Evolutionary conservation across 1,140 invertebrate genomes (phyloP).

Genomic region (Brachionus koreanus): DNA sequence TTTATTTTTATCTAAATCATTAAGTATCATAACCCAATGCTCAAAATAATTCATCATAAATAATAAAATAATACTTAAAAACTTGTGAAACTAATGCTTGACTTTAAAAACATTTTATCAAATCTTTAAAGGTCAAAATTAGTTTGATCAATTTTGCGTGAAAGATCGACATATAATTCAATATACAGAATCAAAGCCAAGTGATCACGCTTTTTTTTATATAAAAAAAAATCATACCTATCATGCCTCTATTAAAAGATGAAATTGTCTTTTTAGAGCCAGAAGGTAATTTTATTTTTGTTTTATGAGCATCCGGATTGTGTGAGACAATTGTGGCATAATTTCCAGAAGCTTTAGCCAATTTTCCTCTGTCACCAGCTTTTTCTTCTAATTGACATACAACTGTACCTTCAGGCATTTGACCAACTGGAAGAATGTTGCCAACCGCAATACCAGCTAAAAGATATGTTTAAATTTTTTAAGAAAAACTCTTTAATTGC

Average conservation of each 20-base stretch:
- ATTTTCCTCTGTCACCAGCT: constrained; percentile 89
- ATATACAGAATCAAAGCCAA: background rate
- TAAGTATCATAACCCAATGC: constrained; percentile 42
- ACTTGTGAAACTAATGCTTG: background rate
- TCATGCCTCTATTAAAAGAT: constrained; percentile 96
- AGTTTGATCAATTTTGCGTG: background rate
- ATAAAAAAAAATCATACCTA: constrained; percentile 67
- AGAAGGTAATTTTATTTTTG: constrained; percentile 89
- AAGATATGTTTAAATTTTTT: constrained; percentile 47
- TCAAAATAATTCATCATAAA: constrained; percentile 24
- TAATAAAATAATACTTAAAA: background rate
- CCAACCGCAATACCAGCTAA: constrained; percentile 76
- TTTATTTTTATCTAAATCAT: constrained; percentile 5
- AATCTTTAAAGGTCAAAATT: background rate
- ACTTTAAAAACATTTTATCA: background rate
- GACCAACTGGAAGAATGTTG: constrained; percentile 94
- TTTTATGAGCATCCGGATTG: constrained; percentile 87
- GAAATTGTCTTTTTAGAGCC: constrained; percentile 97
- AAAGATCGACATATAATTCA: background rate
- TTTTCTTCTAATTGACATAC: constrained; percentile 98
- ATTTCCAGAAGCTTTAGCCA: constrained; percentile 94
- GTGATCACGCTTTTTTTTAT: background rate
- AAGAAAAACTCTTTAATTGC: background rate
- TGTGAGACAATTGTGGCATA: constrained; percentile 98
- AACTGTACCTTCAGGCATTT: constrained; percentile 99